Evolutionary conservation across 2,113 vertebrate species (phyloP).

Genomic region (Pycnonotus jocosus): DNA sequence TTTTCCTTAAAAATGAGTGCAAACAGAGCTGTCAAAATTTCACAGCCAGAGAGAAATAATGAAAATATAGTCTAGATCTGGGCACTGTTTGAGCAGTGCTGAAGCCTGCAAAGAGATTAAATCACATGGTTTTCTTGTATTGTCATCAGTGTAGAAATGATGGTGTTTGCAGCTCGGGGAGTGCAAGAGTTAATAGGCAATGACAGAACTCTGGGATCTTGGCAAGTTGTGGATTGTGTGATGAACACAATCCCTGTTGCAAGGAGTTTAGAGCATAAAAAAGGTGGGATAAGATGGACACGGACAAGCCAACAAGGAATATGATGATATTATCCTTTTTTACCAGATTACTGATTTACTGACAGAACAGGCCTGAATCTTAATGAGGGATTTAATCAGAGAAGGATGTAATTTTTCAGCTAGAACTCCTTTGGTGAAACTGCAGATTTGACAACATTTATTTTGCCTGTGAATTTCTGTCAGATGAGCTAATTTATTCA

Average conservation of each 20-base stretch:
- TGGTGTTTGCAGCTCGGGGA: background rate
- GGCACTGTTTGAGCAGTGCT: background rate
- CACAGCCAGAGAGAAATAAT: fast-evolving
- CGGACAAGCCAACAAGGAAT: background rate
- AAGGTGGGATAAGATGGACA: background rate
- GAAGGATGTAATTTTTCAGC: conserved; percentile 30
- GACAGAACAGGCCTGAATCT: conserved; percentile 26
- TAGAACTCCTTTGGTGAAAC: background rate
- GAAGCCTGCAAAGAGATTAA: background rate
- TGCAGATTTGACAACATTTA: background rate
- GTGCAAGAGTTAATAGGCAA: background rate
- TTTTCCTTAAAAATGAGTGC: background rate
- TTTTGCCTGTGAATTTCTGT: conserved; percentile 5
- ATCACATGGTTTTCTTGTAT: background rate
- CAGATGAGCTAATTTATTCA: background rate
- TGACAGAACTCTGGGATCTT: background rate
- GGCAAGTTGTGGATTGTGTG: background rate
- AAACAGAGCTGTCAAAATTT: background rate
- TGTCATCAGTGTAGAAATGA: background rate
- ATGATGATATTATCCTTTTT: background rate
- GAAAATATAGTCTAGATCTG: background rate
- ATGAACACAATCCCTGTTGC: background rate
- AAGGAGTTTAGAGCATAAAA: background rate
- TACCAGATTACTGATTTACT: conserved; percentile 42
- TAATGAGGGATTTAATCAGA: conserved; percentile 48